Conservation (phyloP, 2,113 vertebrate genomes). For the Perca schrenkii region DNA sequence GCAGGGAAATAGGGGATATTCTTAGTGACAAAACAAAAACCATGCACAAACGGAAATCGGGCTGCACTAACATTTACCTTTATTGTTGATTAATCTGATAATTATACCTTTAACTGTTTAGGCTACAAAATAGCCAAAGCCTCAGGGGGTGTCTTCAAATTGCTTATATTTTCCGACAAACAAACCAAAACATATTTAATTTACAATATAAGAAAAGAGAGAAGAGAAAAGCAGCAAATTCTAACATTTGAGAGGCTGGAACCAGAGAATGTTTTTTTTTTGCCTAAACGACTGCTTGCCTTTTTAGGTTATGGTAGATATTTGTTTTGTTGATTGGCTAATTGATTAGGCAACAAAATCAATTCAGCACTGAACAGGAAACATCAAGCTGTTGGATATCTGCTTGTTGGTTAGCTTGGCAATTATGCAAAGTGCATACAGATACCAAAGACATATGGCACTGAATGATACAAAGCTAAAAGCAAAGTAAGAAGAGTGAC, state of each 20-base stretch:
- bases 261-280: neutral
- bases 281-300: neutral
- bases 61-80: neutral
- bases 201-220: slow-evolving; percentile 5
- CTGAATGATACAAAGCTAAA: neutral
- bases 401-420: neutral
- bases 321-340: slow-evolving; percentile 2
- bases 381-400: neutral
- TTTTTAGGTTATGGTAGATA: slow-evolving; percentile 23
- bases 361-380: slow-evolving; percentile 13
- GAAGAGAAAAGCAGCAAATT: neutral
- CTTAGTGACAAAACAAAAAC: neutral
- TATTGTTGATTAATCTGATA: neutral
- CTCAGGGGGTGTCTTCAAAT: slow-evolving; percentile 22
- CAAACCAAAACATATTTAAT: slow-evolving; percentile 15
- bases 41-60: neutral
- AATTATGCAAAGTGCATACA: slow-evolving; percentile 2
- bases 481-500: neutral
- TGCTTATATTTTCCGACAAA: slow-evolving; percentile 5
- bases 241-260: slow-evolving; percentile 17
- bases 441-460: neutral
- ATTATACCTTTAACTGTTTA: slow-evolving; percentile 9
- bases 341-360: slow-evolving; percentile 38
- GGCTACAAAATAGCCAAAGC: slow-evolving; percentile 9
- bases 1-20: neutral